Evolutionary conservation across 2,113 vertebrate genomes (phyloP).

Genomic region (Sinocyclocheilus rhinocerous): DNA sequence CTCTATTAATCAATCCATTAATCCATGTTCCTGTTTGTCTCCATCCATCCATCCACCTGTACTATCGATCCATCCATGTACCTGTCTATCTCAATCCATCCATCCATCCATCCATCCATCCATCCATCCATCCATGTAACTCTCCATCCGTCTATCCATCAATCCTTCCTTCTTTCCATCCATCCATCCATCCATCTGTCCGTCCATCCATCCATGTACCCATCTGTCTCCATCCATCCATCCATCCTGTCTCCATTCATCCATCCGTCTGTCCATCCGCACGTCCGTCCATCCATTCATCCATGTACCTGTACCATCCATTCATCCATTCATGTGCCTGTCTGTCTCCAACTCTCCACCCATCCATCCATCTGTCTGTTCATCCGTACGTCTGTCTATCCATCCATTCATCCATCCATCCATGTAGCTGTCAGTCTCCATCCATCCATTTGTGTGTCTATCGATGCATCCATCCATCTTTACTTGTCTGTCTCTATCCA

Average conservation of each 20-base stretch:
- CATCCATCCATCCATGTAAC: too few species aligned
- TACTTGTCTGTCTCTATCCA: background rate
- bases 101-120: too few species aligned
- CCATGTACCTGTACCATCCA: background rate
- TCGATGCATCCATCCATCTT: background rate
- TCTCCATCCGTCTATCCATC: too few species aligned
- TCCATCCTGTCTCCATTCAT: too few species aligned
- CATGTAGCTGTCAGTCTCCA: background rate
- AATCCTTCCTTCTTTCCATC: too few species aligned
- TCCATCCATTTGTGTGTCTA: background rate
- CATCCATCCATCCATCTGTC: accelerated
- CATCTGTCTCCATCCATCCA: too few species aligned
- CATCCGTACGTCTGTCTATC: background rate
- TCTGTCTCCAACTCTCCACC: background rate
- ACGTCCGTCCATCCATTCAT: background rate
- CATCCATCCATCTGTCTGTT: accelerated
- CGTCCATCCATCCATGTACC: too few species aligned
- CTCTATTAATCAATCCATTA: background rate
- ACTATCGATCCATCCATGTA: too few species aligned
- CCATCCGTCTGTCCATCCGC: too few species aligned
- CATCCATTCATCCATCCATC: background rate
- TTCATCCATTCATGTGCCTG: background rate
- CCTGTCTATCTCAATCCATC: too few species aligned
- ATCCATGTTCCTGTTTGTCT: background rate
- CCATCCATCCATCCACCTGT: background rate